phyloP scores from a whole-genome alignment of 2,888 invertebrate genomes.

The Lycophotia porphyrea region DNA sequence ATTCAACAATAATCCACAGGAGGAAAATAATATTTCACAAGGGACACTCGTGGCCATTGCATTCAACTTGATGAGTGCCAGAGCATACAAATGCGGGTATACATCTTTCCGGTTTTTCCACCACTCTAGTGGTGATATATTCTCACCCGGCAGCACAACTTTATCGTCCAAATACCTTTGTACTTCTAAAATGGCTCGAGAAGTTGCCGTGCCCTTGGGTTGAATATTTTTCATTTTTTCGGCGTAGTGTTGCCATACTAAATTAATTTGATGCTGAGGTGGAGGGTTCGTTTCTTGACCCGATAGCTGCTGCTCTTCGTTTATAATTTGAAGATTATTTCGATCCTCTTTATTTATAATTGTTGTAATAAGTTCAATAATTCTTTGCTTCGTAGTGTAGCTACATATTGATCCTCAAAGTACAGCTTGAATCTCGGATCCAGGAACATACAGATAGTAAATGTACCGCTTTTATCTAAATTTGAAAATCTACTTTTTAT shows the following conservation, averaged over 20 bases:
- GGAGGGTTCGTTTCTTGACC: background rate
- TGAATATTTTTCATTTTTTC: slow-evolving; percentile 5
- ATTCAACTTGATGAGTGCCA: slow-evolving; percentile 7
- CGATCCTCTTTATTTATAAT: slow-evolving; percentile 16
- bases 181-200: slow-evolving; percentile 6
- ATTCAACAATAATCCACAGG: background rate
- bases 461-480: slow-evolving; percentile 12
- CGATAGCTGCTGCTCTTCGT: slow-evolving; percentile 9
- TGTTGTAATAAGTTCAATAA: background rate
- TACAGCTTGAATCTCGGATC: slow-evolving; percentile 7
- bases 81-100: slow-evolving; percentile 5
- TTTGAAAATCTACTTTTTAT: slow-evolving; percentile 1
- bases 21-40: slow-evolving; percentile 10
- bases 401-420: slow-evolving; percentile 1
- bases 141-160: slow-evolving; percentile 8
- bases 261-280: background rate
- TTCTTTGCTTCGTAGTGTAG: slow-evolving; percentile 5
- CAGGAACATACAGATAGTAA: background rate
- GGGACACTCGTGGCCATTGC: slow-evolving; percentile 14
- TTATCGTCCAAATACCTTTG: slow-evolving; percentile 12
- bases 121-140: slow-evolving; percentile 11
- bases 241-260: background rate
- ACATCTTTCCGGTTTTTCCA: slow-evolving; percentile 1
- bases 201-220: slow-evolving; percentile 3
- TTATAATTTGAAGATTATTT: slow-evolving; percentile 1